These are phyloP conservation scores for Anas platyrhynchos DNA, from an alignment of 2,113 vertebrate species.

Conservation along the genomic window DNA sequence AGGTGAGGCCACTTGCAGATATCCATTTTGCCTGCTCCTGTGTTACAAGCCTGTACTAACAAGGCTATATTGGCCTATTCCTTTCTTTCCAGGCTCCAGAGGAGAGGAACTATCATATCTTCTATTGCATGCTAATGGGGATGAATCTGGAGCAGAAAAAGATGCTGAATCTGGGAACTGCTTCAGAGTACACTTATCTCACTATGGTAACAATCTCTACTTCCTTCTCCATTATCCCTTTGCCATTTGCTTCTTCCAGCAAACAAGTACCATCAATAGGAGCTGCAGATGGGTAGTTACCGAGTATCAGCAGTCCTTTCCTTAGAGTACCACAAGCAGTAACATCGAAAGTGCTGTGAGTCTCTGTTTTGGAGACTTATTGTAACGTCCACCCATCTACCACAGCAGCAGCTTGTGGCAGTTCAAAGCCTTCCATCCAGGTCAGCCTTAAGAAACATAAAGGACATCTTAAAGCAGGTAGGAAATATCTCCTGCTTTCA, in stretches of 20 bases:
- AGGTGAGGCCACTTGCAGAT: slow-evolving; percentile 78
- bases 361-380: not conserved
- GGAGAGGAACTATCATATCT: slow-evolving; percentile 97
- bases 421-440: not conserved
- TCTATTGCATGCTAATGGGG: slow-evolving; percentile 95
- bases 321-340: not conserved
- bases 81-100: slow-evolving; percentile 80
- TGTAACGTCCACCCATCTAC: not conserved
- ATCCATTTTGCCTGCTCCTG: not conserved
- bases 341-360: not conserved
- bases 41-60: not conserved
- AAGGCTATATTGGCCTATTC: not conserved
- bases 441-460: not conserved
- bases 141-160: slow-evolving; percentile 91
- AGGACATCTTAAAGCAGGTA: not conserved
- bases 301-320: not conserved
- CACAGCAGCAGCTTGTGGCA: not conserved
- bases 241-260: not conserved
- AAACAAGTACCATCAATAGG: not conserved
- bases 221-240: not conserved
- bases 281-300: not conserved
- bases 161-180: slow-evolving; percentile 84
- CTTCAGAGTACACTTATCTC: slow-evolving; percentile 90
- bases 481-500: not conserved
- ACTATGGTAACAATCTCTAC: slow-evolving; percentile 81